Evolutionary conservation across 2,888 invertebrate species (phyloP).

Genomic region (Mystacides longicornis): DNA sequence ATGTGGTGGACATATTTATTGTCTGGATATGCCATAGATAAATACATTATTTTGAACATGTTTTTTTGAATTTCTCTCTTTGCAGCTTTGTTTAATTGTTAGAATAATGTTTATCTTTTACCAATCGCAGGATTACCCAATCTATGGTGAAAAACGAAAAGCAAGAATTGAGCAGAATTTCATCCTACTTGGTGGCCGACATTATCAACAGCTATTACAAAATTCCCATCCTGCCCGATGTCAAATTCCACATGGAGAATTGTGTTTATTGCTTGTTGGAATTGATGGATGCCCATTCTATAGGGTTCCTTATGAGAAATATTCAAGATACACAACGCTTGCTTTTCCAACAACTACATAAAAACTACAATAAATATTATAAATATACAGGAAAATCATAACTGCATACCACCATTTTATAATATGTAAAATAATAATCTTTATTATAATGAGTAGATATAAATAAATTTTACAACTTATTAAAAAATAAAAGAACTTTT

Average conservation of each 20-base stretch:
- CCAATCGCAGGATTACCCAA: conserved; percentile 17
- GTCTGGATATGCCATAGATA: no score
- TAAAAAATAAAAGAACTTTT: no score
- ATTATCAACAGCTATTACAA: conserved; percentile 37
- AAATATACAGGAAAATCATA: conserved; percentile 41
- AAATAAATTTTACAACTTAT: no score
- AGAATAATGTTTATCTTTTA: no score
- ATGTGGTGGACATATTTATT: no score
- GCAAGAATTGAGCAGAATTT: conserved; percentile 40
- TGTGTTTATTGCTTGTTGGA: conserved; percentile 38
- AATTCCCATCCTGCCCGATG: conserved; percentile 34
- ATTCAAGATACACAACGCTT: conserved; percentile 39
- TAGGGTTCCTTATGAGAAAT: conserved; percentile 40
- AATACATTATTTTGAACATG: no score
- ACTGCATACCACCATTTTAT: no score
- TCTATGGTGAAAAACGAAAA: conserved; percentile 42
- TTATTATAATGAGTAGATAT: no score
- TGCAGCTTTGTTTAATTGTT: background rate
- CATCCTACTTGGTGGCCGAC: conserved; percentile 42
- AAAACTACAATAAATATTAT: conserved; percentile 44
- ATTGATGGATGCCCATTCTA: conserved; percentile 38
- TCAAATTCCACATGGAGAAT: conserved; percentile 42
- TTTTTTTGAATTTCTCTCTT: no score
- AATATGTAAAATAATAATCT: no score
- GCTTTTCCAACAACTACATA: conserved; percentile 40